Evolutionary conservation across 2,113 vertebrate species (phyloP), one percentile per base, ranked within the genome.

Genomic region (Tor tambroides): DNA sequence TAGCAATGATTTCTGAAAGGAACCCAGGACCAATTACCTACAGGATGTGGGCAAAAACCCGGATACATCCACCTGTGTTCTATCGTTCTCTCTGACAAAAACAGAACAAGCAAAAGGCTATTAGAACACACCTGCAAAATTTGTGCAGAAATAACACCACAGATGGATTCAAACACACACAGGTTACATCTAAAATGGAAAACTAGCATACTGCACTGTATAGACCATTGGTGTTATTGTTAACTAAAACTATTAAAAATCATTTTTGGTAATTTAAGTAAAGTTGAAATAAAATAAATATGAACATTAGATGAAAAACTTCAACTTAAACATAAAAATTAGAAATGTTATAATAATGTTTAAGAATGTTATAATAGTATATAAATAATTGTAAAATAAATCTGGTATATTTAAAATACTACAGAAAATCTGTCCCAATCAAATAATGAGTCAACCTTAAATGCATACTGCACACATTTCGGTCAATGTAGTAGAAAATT

Each of bases 1-100:
- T 99, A 99, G 86, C 98, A 99, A 89, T 97, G 92, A 89, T 98
- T 96, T 87, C 97, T 95, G 92, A 99, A 99, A 17, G 98, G 94
- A 83, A 99, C 94, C 98, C 98, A 99, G 0, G 96, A 92, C 0
- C 97, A 98, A 82, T 97, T 95, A 0, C 95, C 96, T 88, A 98
- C 51, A 0, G 95, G 91, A 74, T 95, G 95, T 3, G 98, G 97
- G 85, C 98, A 99, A 82, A 95, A 95, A 71, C 97, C 98, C 0
- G 93, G 94, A 91, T 95, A 96, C 71, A 87, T 94, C 95, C 96
- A 96, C 87, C 94, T 96, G 88, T 96, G 96, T 0, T 21, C 86
- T 76, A 90, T 84, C 0, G 83, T 76, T 49, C 90, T 89, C 8
- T 93, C 95, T 96, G 90, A 15, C 5, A 59, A 8, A 49, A 32